phyloP scores from a whole-genome alignment of 2,113 vertebrate species.

The Conger conger region DNA sequence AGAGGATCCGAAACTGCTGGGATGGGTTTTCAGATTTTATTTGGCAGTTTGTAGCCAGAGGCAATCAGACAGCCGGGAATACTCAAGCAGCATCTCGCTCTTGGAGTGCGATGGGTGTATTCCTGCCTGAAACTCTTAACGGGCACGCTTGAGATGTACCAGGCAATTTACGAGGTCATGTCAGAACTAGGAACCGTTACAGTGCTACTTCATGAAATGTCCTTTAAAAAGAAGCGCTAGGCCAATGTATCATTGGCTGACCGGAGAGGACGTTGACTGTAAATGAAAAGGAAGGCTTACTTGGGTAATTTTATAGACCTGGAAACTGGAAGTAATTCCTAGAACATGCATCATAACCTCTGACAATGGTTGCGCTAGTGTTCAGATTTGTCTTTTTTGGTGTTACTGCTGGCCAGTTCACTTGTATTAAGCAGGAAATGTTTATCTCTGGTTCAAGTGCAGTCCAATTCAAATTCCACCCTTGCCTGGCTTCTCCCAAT shows the following conservation, averaged over 20 bases:
- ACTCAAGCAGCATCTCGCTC: not conserved
- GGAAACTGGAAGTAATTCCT: not conserved
- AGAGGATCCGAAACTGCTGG: not conserved
- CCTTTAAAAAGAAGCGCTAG: not conserved
- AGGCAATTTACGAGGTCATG: not conserved
- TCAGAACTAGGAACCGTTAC: too few species aligned
- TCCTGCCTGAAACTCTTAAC: not conserved
- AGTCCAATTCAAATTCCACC: too few species aligned
- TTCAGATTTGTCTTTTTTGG: too few species aligned
- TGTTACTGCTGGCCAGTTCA: too few species aligned
- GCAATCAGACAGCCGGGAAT: not conserved
- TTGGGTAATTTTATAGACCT: too few species aligned
- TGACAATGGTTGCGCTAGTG: not conserved
- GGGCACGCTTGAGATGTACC: not conserved
- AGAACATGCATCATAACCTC: too few species aligned
- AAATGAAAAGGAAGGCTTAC: not conserved
- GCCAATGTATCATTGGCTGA: not conserved
- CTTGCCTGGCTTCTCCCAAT: too few species aligned
- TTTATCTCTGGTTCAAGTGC: too few species aligned
- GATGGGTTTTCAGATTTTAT: not conserved
- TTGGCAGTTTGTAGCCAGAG: not conserved
- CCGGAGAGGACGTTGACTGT: not conserved
- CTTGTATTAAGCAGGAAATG: too few species aligned
- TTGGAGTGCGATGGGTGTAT: not conserved
- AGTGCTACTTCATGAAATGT: too few species aligned